These are phyloP conservation scores for Yasuhikotakia modesta DNA, from an alignment of 2,797 vertebrate genomes.

Conservation along the genomic window DNA sequence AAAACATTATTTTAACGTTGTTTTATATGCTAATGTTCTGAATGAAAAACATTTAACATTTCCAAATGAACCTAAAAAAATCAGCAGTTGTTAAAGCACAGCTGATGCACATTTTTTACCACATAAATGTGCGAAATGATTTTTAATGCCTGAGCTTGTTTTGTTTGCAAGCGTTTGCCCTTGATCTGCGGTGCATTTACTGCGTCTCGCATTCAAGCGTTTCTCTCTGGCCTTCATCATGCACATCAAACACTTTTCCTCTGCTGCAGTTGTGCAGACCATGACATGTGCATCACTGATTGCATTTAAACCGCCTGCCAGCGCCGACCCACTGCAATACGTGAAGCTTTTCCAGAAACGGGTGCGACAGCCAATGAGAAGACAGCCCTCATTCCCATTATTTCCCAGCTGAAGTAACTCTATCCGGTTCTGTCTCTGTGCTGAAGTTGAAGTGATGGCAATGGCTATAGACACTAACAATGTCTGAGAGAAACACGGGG, in stretches of 20 bases:
- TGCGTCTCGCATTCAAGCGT: neutral
- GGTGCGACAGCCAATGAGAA: neutral
- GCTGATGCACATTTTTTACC: neutral
- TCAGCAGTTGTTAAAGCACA: neutral
- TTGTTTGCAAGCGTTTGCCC: constrained; percentile 10
- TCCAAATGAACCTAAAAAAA: neutral
- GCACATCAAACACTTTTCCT: constrained; percentile 29
- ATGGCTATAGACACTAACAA: constrained; percentile 32
- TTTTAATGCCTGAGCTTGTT: constrained; percentile 12
- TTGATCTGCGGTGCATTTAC: constrained; percentile 17
- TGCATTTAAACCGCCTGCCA: constrained; percentile 28
- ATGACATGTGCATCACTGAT: constrained; percentile 14
- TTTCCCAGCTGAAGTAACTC: constrained; percentile 20
- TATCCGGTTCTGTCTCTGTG: constrained; percentile 14
- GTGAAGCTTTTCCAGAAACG: constrained; percentile 30
- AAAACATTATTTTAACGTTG: too few relatives aligned
- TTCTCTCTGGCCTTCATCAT: constrained; percentile 34
- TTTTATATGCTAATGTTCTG: neutral
- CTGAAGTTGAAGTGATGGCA: constrained; percentile 33
- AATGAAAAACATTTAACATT: neutral
- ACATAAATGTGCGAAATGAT: neutral
- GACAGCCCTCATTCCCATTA: constrained; percentile 8
- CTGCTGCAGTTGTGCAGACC: constrained; percentile 35
- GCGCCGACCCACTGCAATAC: constrained; percentile 16
- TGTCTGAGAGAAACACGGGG: constrained; percentile 22